Evolutionary conservation across 2,797 vertebrate genomes (phyloP).

Genomic region (Paramormyrops hopkinsi): DNA sequence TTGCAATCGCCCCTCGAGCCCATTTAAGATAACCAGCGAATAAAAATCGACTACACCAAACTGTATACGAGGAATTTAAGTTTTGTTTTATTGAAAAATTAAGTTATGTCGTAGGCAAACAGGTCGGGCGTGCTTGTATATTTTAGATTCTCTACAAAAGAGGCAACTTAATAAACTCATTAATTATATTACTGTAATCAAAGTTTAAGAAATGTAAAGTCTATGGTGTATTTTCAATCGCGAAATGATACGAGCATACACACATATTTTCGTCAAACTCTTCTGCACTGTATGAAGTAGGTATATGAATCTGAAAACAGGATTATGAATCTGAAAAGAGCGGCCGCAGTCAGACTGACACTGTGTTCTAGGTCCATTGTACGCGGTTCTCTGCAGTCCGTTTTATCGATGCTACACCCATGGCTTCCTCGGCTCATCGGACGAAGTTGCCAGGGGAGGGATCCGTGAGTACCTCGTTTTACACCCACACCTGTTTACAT

Average conservation of each 20-base stretch:
- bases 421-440: slow-evolving; percentile 1
- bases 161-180: not conserved
- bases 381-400: not conserved
- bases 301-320: not conserved
- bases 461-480: slow-evolving; percentile 3
- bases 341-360: not conserved
- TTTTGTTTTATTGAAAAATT: not conserved
- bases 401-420: not conserved
- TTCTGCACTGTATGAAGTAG: not conserved
- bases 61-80: not conserved
- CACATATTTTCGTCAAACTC: not conserved
- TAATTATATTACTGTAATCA: not conserved
- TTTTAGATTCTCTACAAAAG: not conserved
- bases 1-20: not conserved
- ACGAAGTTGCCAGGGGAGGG: slow-evolving; percentile 5
- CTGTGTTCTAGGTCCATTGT: slow-evolving; percentile 8
- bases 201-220: not conserved
- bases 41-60: not conserved
- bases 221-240: not conserved
- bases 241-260: not conserved
- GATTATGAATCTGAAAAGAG: not conserved
- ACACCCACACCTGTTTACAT: not conserved
- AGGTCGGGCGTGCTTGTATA: not conserved
- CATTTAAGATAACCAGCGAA: not conserved
- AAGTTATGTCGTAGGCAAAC: not conserved